Conservation (phyloP, 2,888 invertebrate genomes). For the Drosophila fungiperda region DNA sequence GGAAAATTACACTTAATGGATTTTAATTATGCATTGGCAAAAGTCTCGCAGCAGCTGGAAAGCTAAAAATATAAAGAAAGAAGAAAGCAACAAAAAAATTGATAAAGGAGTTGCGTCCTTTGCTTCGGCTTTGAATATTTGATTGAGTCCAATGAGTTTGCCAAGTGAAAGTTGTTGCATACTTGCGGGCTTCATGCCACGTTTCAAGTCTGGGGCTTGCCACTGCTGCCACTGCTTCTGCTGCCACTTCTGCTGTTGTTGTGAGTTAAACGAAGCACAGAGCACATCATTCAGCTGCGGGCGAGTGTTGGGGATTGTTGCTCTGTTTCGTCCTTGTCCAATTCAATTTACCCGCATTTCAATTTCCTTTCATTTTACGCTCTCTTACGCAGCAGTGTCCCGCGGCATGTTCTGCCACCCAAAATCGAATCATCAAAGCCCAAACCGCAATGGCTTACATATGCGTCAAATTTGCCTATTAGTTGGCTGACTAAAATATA, state of each 20-base stretch:
- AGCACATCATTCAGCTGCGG: slow-evolving; percentile 29
- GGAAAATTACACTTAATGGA: slow-evolving; percentile 76
- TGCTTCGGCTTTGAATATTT: slow-evolving; percentile 60
- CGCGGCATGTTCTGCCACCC: slow-evolving; percentile 39
- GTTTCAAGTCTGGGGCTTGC: slow-evolving; percentile 8
- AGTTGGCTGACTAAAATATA: slow-evolving; percentile 16
- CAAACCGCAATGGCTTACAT: slow-evolving; percentile 58
- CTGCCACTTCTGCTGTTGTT: slow-evolving; percentile 13
- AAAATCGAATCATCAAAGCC: slow-evolving; percentile 72
- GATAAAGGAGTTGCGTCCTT: slow-evolving; percentile 23
- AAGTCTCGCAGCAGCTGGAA: slow-evolving; percentile 50
- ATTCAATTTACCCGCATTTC: slow-evolving; percentile 78
- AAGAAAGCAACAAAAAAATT: neutral
- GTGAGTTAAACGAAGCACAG: slow-evolving; percentile 71
- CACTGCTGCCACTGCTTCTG: neutral
- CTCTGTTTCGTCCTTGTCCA: slow-evolving; percentile 45
- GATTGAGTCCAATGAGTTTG: slow-evolving; percentile 64
- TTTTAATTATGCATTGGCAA: slow-evolving; percentile 76
- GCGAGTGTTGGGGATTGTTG: neutral
- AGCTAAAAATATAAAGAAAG: slow-evolving; percentile 39
- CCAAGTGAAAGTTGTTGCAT: slow-evolving; percentile 71
- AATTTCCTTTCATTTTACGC: slow-evolving; percentile 81
- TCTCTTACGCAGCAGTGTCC: slow-evolving; percentile 65
- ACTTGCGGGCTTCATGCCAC: slow-evolving; percentile 50
- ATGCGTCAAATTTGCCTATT: slow-evolving; percentile 45